A percentile compares a stretch with the other conserved stretches of the same genome.
These are phyloP conservation scores for Rhopalosiphum nymphaeae DNA, from an alignment of 2,888 invertebrate species.

Conservation along the genomic window DNA sequence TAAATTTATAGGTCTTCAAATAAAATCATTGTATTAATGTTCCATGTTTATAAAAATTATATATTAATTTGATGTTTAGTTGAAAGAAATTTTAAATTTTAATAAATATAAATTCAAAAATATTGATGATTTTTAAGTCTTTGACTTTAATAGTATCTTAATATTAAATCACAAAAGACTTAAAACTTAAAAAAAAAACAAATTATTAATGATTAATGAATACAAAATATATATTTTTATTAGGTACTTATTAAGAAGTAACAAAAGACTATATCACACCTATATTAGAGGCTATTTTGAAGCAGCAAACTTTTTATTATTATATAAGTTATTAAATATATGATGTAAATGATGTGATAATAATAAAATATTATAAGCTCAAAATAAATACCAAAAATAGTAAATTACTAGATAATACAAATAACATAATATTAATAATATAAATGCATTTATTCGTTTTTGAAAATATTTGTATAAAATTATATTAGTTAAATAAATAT, in stretches of 20 bases:
- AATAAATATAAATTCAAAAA: not conserved
- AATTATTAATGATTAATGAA: not conserved
- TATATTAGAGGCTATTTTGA: not conserved
- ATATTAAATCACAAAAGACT: not conserved
- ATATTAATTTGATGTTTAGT: not conserved
- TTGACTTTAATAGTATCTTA: not conserved
- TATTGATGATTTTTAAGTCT: not conserved
- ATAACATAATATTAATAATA: not conserved
- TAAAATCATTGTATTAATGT: not conserved
- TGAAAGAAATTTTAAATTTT: not conserved
- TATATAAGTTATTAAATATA: not conserved
- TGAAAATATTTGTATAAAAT: not conserved
- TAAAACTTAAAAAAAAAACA: not conserved
- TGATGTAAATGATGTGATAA: not conserved
- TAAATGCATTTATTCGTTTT: not conserved
- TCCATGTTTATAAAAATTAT: not conserved
- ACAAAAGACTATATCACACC: no score
- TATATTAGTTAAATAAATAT: not conserved
- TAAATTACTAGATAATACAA: no score
- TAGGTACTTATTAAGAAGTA: no score
- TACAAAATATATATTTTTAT: not conserved
- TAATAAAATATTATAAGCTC: not conserved
- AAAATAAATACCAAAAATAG: no score
- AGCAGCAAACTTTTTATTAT: not conserved
- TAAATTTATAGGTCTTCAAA: not conserved